Conservation (phyloP, 2,888 invertebrate genomes). For the Chironomus tentans region DNA sequence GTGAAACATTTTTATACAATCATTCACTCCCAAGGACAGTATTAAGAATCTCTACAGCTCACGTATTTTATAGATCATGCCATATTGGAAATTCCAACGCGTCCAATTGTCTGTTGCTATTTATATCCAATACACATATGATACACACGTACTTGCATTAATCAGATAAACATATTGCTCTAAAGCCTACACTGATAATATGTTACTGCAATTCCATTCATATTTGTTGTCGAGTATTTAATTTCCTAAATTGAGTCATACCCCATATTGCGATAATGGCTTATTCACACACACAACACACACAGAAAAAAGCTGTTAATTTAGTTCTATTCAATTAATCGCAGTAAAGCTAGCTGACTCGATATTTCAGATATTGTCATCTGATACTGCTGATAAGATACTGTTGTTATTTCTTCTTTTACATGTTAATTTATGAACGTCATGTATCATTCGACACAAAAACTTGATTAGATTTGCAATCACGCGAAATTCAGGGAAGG, state of each 20-base stretch:
- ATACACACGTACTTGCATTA: background rate
- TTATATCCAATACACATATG: background rate
- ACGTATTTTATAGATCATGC: no score
- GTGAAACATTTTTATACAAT: no score
- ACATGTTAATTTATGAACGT: background rate
- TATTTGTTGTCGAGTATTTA: background rate
- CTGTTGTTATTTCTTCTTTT: background rate
- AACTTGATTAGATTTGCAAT: background rate
- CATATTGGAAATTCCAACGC: background rate
- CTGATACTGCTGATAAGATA: background rate
- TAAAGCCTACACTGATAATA: background rate
- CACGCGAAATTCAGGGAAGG: background rate
- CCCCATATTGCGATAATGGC: background rate
- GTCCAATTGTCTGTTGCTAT: background rate
- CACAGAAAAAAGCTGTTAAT: background rate
- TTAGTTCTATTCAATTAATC: background rate
- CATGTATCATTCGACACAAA: background rate
- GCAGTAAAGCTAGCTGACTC: no score
- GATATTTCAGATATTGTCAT: background rate
- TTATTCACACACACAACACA: background rate
- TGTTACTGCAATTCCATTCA: background rate
- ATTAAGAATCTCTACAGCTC: no score
- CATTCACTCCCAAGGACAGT: no score
- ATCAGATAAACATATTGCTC: background rate
- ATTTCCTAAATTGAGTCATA: background rate